phyloP scores from a whole-genome alignment of 2,113 vertebrate species.

The Pseudolaguvia tuberculata region DNA sequence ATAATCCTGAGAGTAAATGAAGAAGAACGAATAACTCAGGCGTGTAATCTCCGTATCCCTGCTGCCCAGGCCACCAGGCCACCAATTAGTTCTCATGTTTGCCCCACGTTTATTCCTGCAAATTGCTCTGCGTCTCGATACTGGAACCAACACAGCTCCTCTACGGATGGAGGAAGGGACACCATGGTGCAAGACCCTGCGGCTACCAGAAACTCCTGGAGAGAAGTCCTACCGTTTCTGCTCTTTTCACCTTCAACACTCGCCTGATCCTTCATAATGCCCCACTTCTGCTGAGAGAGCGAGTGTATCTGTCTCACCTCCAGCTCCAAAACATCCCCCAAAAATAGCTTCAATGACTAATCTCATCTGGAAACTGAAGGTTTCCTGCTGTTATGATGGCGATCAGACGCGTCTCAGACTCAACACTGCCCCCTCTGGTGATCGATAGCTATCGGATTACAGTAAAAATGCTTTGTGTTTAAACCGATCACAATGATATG shows the following conservation, averaged over 20 bases:
- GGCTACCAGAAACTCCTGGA: neutral
- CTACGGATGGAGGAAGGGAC: neutral
- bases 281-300: neutral
- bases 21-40: neutral
- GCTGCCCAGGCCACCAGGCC: neutral
- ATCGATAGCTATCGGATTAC: neutral
- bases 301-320: neutral
- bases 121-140: neutral
- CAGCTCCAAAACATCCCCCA: neutral
- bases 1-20: conserved; percentile 2
- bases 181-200: neutral
- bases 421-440: neutral
- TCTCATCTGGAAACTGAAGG: neutral
- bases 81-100: neutral
- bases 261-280: conserved; percentile 6
- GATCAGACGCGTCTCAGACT: neutral
- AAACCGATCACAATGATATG: neutral
- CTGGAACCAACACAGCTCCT: neutral
- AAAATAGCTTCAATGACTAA: neutral
- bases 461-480: neutral
- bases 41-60: neutral
- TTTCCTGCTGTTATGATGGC: conserved; percentile 7
- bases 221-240: too few relatives aligned
- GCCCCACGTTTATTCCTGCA: neutral
- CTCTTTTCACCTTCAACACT: neutral